Evolutionary conservation across 2,797 vertebrate genomes (phyloP).

Genomic region (Micrastur ruficollis): DNA sequence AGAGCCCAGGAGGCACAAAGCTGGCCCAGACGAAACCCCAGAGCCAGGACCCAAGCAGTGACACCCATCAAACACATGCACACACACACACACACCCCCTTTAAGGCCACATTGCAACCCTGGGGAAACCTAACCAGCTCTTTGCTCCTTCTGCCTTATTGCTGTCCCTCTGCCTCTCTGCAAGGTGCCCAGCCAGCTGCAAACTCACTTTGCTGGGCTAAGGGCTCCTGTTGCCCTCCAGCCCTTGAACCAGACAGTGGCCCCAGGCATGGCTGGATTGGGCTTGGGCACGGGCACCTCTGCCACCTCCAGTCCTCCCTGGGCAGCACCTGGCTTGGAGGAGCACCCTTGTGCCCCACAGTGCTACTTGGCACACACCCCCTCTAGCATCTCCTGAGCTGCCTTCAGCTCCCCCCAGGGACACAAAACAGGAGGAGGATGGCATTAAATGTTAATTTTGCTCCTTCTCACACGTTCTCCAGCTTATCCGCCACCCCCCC

Average conservation of each 20-base stretch:
- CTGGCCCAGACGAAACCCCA: background rate
- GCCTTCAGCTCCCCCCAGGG: background rate
- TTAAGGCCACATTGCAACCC: background rate
- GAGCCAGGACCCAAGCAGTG: background rate
- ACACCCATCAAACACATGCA: background rate
- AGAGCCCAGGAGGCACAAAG: background rate
- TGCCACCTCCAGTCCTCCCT: background rate
- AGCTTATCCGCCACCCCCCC: rapidly evolving
- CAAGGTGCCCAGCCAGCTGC: background rate
- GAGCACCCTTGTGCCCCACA: background rate
- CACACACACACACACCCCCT: background rate
- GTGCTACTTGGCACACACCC: background rate
- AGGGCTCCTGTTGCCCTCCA: background rate
- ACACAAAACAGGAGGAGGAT: background rate
- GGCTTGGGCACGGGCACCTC: background rate
- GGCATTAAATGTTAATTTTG: background rate
- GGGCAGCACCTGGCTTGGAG: background rate
- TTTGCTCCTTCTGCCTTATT: background rate
- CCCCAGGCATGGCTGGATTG: background rate
- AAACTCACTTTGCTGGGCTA: background rate
- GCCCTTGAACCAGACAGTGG: rapidly evolving
- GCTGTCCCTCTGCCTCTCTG: background rate
- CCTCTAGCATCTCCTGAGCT: background rate
- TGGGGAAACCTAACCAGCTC: background rate
- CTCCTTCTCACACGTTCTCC: background rate